Base-by-base conservation (phyloP, 1,140 invertebrate genomes). In the Contarinia nasturtii region DNA sequence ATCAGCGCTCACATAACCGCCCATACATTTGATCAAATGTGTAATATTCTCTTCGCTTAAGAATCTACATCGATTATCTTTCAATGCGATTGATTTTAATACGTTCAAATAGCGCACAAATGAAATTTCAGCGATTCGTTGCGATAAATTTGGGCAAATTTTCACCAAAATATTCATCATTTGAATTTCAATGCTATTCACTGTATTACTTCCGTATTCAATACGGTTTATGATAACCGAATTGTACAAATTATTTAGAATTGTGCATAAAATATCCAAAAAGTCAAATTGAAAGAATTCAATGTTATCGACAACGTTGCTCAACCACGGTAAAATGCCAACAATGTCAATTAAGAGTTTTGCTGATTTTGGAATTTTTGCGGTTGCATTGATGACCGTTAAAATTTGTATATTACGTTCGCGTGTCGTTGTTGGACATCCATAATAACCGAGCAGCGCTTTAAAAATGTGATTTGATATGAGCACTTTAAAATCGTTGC, bases 251-350 rank as follows among this genome's bases (percentile, higher is more conserved):
- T 63, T 63, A 43, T 58, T 63, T 22, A 61, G 14, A 20, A 61
- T 61, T 48, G 53, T 63, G 14, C 63, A 60, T 18, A 63, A 37
- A 20, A 57, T 61, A 44, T 63, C 59, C 19, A 63, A 63, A 33
- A 59, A 51, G 47, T 63, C 61, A 17, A 63, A 63, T 17, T 63
- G 58, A 55, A 58, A 56, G 44, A 61, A 63, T 44, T 63, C 56
- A 1, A 55, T 53, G 21, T 57, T 51, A 3, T 54, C 50, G 5
- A 63, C 51, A 21, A 59, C 50, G 8, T 52, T 49, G 45, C 62
- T 59, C 15, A 82, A 51, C 77, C 77, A 80, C 7, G 73, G 64
- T 22, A 81, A 49, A 2, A 82, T 52, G n/a, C 71, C 74, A 50
- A 76, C 72, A 50, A 71, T 69, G 50, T 73, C 70, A 2, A 73